phyloP scores from a whole-genome alignment of 2,797 vertebrate species.

The Thripadectes ignobilis region DNA sequence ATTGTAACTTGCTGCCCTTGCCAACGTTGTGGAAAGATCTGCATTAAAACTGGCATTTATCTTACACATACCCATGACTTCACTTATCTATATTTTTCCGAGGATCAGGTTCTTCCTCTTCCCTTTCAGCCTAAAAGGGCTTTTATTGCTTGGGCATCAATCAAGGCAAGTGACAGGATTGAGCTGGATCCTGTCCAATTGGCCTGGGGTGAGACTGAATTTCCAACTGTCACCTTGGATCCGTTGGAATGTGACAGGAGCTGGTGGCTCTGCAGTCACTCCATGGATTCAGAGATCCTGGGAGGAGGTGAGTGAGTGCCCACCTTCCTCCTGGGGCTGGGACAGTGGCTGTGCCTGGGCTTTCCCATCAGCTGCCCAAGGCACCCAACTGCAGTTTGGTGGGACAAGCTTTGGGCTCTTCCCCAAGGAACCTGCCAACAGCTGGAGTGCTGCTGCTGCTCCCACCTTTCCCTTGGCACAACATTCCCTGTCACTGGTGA shows the following conservation, averaged over 20 bases:
- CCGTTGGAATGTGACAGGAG: neutral
- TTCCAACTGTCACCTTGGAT: neutral
- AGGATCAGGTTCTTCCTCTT: conserved; percentile 3
- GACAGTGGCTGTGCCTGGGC: rapidly evolving
- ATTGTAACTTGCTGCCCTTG: neutral
- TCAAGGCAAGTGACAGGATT: neutral
- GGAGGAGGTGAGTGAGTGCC: neutral
- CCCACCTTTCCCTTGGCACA: neutral
- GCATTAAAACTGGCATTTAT: neutral
- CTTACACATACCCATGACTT: neutral
- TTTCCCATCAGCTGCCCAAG: neutral
- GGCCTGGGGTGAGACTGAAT: neutral
- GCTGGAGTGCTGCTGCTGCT: neutral
- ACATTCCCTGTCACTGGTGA: neutral
- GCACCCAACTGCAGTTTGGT: neutral
- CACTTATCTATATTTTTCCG: neutral
- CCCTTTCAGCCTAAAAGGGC: neutral
- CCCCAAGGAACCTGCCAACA: neutral
- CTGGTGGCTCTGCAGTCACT: neutral
- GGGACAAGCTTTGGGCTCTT: neutral
- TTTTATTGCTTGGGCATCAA: conserved; percentile 20
- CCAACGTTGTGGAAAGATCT: neutral
- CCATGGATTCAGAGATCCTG: neutral
- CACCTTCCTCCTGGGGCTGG: neutral
- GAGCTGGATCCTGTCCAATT: neutral